phyloP scores from a whole-genome alignment of 37 sponge, comb jelly and placozoan species.

The Geodia barretti region DNA sequence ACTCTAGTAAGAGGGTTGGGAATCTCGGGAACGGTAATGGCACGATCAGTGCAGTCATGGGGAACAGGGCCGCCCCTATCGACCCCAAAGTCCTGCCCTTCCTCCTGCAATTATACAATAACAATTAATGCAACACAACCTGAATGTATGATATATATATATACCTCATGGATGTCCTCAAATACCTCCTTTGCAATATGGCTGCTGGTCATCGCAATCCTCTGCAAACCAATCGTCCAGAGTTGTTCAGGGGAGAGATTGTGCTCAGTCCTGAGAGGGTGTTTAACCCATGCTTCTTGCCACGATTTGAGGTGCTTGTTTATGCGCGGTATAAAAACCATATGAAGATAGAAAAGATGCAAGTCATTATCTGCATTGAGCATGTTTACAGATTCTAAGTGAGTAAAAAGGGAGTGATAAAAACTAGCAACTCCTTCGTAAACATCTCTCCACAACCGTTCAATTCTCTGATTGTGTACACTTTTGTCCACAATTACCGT shows the following conservation, averaged over 20 bases:
- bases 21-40: too few relatives aligned
- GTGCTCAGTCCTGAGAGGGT: constrained; percentile 4
- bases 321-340: too few relatives aligned
- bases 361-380: constrained; percentile 24
- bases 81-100: not conserved
- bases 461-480: constrained; percentile 69
- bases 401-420: constrained; percentile 18
- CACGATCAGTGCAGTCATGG: too few relatives aligned
- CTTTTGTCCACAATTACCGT: constrained; percentile 58
- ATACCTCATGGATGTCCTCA: too few relatives aligned
- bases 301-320: too few relatives aligned
- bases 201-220: too few relatives aligned
- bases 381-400: constrained; percentile 27
- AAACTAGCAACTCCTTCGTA: constrained; percentile 19
- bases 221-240: too few relatives aligned
- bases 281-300: constrained; percentile 33
- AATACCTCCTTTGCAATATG: too few relatives aligned
- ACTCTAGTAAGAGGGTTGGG: too few relatives aligned
- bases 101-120: too few relatives aligned
- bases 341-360: constrained; percentile 40
- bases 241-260: constrained; percentile 17
- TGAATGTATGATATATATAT: too few relatives aligned
- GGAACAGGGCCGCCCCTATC: constrained; percentile 35
- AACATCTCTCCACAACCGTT: constrained; percentile 67
- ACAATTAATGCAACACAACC: too few relatives aligned